Conservation (phyloP, 37 sponge, comb jelly and placozoan species). For the Sycon ciliatum region DNA sequence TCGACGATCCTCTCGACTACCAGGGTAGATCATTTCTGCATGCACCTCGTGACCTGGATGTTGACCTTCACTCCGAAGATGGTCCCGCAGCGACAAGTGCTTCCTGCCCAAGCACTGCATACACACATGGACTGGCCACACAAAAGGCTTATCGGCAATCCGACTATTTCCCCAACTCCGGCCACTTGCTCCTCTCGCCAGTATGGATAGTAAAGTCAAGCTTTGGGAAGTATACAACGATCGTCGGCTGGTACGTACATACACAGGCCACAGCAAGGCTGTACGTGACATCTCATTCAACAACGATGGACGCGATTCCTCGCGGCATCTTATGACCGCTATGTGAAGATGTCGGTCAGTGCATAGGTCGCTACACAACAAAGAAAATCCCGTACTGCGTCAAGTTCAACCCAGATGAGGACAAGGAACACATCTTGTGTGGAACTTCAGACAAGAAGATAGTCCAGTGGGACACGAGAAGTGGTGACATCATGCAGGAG, state of each 20-base stretch:
- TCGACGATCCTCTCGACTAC: constrained; percentile 86
- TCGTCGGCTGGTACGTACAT: constrained; percentile 76
- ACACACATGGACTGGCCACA: constrained; percentile 86
- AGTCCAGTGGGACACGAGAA: constrained; percentile 78
- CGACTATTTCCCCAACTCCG: constrained; percentile 78
- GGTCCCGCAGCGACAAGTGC: constrained; percentile 90
- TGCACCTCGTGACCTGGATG: constrained; percentile 76
- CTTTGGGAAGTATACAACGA: constrained; percentile 93
- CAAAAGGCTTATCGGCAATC: constrained; percentile 77
- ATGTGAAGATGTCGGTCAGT: constrained; percentile 91
- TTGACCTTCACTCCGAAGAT: constrained; percentile 67
- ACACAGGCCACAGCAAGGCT: constrained; percentile 81
- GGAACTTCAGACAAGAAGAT: constrained; percentile 95
- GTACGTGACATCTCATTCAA: constrained; percentile 84
- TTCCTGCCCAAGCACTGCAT: constrained; percentile 85
- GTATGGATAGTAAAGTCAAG: constrained; percentile 92
- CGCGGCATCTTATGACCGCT: constrained; percentile 75
- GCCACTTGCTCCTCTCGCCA: constrained; percentile 82
- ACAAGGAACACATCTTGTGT: constrained; percentile 83
- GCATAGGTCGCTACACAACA: constrained; percentile 63
- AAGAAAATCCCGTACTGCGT: constrained; percentile 89
- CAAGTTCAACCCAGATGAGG: constrained; percentile 89
- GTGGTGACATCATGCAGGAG: constrained; percentile 85
- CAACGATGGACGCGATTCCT: constrained; percentile 89
- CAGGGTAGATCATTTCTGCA: constrained; percentile 89